A percentile compares a stretch with the other conserved stretches of the same genome.
Evolutionary conservation across 2,888 invertebrate genomes (phyloP).

Genomic region (Tineola bisselliella): DNA sequence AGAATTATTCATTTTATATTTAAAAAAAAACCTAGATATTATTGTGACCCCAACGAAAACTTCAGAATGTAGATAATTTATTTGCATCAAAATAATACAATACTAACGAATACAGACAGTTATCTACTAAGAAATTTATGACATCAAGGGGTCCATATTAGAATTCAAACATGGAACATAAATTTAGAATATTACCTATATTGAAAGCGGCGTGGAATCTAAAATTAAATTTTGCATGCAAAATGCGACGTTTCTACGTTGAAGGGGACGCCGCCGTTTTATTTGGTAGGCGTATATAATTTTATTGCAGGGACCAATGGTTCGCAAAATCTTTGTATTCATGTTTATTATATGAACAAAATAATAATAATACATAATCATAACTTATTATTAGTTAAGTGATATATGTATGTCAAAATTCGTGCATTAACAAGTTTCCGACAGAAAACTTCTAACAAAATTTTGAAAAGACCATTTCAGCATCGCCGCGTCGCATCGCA

Average conservation of each 20-base stretch:
- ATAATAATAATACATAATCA: background rate
- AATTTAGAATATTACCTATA: slow-evolving; percentile 39
- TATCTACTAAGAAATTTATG: slow-evolving; percentile 37
- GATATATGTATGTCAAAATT: too few relatives aligned
- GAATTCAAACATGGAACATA: slow-evolving; percentile 48
- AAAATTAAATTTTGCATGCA: slow-evolving; percentile 68
- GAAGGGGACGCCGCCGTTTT: slow-evolving; percentile 35
- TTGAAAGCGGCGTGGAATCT: slow-evolving; percentile 57
- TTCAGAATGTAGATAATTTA: background rate
- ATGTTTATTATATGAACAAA: background rate
- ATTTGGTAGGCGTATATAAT: slow-evolving; percentile 69
- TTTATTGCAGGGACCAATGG: slow-evolving; percentile 64
- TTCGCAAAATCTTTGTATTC: slow-evolving; percentile 35
- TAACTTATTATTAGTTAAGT: too few relatives aligned
- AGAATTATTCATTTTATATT: too few relatives aligned
- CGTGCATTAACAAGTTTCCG: too few relatives aligned
- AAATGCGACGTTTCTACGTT: slow-evolving; percentile 25
- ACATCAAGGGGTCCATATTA: slow-evolving; percentile 39
- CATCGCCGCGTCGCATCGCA: background rate
- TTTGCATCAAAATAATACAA: background rate
- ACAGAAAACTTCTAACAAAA: background rate
- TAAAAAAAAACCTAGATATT: too few relatives aligned
- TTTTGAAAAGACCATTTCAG: background rate
- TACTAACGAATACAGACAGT: slow-evolving; percentile 9
- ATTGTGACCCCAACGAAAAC: background rate